Evolutionary conservation across 2,113 vertebrate genomes (phyloP), one percentile per base, ranked within the genome.

Genomic region (Brachyhypopomus gauderio): DNA sequence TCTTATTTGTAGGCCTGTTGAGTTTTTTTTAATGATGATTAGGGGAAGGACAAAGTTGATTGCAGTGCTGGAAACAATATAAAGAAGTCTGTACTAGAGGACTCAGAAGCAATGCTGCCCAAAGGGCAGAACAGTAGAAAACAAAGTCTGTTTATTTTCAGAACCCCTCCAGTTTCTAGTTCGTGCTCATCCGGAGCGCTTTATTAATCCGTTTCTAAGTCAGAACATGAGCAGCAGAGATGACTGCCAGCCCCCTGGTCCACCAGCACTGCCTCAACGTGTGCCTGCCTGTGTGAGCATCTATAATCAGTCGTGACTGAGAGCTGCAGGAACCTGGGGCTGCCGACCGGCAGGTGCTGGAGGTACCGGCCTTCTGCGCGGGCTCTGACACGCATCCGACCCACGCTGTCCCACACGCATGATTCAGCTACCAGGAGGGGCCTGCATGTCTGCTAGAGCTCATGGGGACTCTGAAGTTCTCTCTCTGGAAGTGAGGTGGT

Each of bases 331-430:
- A 36, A 67, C 23, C 27, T 23, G 1, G 48, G 16, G 64, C 52
- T 77, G 19, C 66, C 63, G 41, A 17, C 9, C 60, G 64, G 30
- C 34, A 48, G 66, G 59, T 25, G 41, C 36, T 60, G 36, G 56
- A 52, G 22, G 55, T 72, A 30, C 59, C 75, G 41, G 81, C 17
- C 73, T 27, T 55, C 59, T 19, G 41, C 30, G 69, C 56, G 81
- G 48, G 75, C 63, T 23, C 52, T n/a, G n/a, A 45, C 30, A 55
- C 20, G 75, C 25, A 22, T 27, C n/a, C 7, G 41, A 52, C 52
- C 5, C 36, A 20, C 23, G 48, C 36, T 71, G 64, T 63, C 78
- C 63, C 17, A 75, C 63, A 38, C 27, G 19, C 7, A 30, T 76
- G 77, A 79, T 59, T 76, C 58, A 64, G 6, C 5, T 52, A 52